phyloP scores from a whole-genome alignment of 2,888 invertebrate genomes.

The Cenopis cana region DNA sequence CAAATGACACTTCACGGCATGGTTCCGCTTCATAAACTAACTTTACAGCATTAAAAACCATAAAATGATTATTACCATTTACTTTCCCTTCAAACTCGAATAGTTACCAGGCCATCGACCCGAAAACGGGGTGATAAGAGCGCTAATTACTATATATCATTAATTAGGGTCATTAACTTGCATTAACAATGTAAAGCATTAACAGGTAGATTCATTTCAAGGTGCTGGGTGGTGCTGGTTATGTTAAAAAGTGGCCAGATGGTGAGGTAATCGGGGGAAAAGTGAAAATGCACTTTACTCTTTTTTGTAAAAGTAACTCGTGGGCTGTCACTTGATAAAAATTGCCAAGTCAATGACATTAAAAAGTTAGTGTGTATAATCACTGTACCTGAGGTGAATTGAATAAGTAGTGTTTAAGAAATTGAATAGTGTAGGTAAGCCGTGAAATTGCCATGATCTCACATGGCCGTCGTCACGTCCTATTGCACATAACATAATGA shows the following conservation, averaged over 20 bases:
- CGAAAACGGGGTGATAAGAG: conserved; percentile 31
- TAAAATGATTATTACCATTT: conserved; percentile 14
- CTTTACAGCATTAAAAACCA: not conserved
- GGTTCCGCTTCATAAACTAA: conserved; percentile 9
- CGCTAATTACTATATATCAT: conserved; percentile 16
- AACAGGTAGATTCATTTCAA: conserved; percentile 1
- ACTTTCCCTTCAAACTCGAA: conserved; percentile 16
- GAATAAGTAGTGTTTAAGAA: too few species aligned
- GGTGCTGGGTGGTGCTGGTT: not conserved
- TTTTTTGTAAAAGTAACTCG: not conserved
- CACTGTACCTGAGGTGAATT: too few species aligned
- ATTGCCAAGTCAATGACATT: not conserved
- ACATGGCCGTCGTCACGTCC: too few species aligned
- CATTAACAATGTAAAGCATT: conserved; percentile 19
- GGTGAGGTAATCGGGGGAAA: conserved; percentile 3
- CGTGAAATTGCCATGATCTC: too few species aligned
- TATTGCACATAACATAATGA: too few species aligned
- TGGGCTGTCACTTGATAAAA: not conserved
- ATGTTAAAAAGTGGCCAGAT: not conserved
- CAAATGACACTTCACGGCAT: not conserved
- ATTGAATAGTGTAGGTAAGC: too few species aligned
- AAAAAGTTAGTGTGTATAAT: too few species aligned
- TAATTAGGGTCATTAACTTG: conserved; percentile 11
- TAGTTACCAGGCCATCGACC: conserved; percentile 21
- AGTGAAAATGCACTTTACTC: conserved; percentile 8